These are phyloP conservation scores for Percopsis transmontana DNA, from an alignment of 2,113 vertebrate genomes.

Conservation along the genomic window DNA sequence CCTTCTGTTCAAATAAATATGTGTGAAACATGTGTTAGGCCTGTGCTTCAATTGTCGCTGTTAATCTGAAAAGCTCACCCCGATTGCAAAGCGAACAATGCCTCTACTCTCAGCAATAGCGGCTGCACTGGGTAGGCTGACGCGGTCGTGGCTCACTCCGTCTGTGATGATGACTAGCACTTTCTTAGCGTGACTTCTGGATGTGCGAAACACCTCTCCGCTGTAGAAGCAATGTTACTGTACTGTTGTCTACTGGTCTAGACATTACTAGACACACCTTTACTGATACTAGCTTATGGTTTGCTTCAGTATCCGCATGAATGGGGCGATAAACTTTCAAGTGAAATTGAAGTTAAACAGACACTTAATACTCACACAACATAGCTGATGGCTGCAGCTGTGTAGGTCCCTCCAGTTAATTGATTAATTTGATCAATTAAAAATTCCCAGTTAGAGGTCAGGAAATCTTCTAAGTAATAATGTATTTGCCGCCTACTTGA, in stretches of 20 bases:
- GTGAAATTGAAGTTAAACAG: not conserved
- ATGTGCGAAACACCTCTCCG: not conserved
- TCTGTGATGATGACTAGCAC: slow-evolving; percentile 77
- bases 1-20: too few relatives aligned
- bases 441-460: accelerated
- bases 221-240: not conserved
- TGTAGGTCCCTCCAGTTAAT: accelerated
- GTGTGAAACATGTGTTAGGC: too few relatives aligned
- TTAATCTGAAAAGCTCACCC: slow-evolving; percentile 50
- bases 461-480: slow-evolving; percentile 44
- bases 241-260: slow-evolving; percentile 37
- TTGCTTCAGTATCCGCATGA: not conserved
- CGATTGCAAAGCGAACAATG: slow-evolving; percentile 70
- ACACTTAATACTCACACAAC: slow-evolving; percentile 64
- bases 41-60: not conserved
- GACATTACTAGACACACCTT: not conserved
- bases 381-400: slow-evolving; percentile 39
- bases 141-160: slow-evolving; percentile 24
- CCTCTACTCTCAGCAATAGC: not conserved
- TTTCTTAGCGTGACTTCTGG: slow-evolving; percentile 54
- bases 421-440: not conserved
- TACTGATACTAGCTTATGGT: not conserved
- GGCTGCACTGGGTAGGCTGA: accelerated
- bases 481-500: accelerated
- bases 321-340: not conserved